These are phyloP conservation scores for Chunga burmeisteri DNA, from an alignment of 2,113 vertebrate genomes.

Conservation along the genomic window DNA sequence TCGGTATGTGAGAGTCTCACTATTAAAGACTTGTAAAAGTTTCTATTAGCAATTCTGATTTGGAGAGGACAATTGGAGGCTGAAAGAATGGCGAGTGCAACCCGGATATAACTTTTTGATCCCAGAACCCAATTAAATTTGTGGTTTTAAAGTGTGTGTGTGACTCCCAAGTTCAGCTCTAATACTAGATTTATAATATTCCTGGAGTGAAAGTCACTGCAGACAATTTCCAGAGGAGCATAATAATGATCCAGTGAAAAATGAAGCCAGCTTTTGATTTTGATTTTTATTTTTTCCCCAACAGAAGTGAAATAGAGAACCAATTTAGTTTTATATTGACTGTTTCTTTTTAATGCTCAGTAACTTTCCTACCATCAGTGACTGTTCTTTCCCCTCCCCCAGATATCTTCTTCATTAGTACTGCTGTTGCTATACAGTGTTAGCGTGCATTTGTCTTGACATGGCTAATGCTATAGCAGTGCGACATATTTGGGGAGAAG, in stretches of 20 bases:
- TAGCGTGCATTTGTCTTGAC: not conserved
- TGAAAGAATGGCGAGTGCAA: slow-evolving; percentile 58
- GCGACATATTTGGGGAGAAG: not conserved
- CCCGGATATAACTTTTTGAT: slow-evolving; percentile 56
- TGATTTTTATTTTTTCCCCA: not conserved
- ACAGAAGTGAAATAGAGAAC: slow-evolving; percentile 42
- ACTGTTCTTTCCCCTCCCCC: not conserved
- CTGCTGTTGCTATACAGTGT: not conserved
- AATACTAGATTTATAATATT: slow-evolving; percentile 60
- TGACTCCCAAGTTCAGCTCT: slow-evolving; percentile 48
- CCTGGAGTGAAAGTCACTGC: slow-evolving; percentile 60
- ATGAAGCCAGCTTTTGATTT: slow-evolving; percentile 38
- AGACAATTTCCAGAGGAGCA: slow-evolving; percentile 59
- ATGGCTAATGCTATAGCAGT: not conserved
- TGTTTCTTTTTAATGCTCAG: slow-evolving; percentile 28
- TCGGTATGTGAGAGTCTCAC: not conserved
- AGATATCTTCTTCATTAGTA: slow-evolving; percentile 7
- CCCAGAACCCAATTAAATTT: slow-evolving; percentile 64
- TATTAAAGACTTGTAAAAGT: slow-evolving; percentile 15
- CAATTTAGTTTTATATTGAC: slow-evolving; percentile 53
- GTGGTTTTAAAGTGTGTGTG: slow-evolving; percentile 27
- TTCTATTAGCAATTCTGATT: slow-evolving; percentile 63
- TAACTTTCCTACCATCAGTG: slow-evolving; percentile 4
- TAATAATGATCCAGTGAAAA: slow-evolving; percentile 63
- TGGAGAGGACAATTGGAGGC: slow-evolving; percentile 41